Base-by-base conservation (phyloP, 2,113 vertebrate species). In the Ariopsis seemanni region DNA sequence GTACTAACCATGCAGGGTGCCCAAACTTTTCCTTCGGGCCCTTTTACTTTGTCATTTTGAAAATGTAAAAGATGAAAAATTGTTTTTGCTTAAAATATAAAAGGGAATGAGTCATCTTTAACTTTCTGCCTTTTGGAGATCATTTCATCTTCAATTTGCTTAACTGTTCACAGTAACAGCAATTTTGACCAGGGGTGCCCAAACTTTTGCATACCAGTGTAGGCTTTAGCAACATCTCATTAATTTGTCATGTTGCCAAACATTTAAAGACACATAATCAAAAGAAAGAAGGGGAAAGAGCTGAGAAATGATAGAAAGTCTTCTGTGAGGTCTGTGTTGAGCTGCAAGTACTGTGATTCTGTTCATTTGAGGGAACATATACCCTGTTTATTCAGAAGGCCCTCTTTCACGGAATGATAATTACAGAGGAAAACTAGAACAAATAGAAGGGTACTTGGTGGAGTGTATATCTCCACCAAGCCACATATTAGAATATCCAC, bases 161-260 rank as follows among this genome's bases (percentile, higher is more conserved):
- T 42, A 42, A 42, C 42, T 42, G 42, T 42, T 42, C 42, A 42
- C 42, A 42, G 42, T 42, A 42, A 42, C 42, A 42, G 42, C 42
- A 42, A 42, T 42, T 42, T 42, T 42, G 42, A 42, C 42, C 42
- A 42, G 42, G 42, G 42, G 42, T 42, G 42, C 42, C 42, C 42
- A 42, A 42, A 42, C 42, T 42, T 42, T 42, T 42, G 42, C 42
- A 42, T 42, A 42, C 42, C 42, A 42, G 2, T 42, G 91, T 92
- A 92, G 87, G 85, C 88, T 90, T 91, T 27, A 78, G 86, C 63
- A 72, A 91, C 90, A 85, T 89, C 85, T 89, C 86, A 86, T 92
- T 90, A 88, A 93, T 93, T 93, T 93, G 85, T 93, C 90, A 89
- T 83, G 58, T 86, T 85, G 69, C 63, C 53, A 20, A 93, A 92